Evolutionary conservation across 2,888 invertebrate species (phyloP).

Genomic region (Sinohyriopsis cumingii): DNA sequence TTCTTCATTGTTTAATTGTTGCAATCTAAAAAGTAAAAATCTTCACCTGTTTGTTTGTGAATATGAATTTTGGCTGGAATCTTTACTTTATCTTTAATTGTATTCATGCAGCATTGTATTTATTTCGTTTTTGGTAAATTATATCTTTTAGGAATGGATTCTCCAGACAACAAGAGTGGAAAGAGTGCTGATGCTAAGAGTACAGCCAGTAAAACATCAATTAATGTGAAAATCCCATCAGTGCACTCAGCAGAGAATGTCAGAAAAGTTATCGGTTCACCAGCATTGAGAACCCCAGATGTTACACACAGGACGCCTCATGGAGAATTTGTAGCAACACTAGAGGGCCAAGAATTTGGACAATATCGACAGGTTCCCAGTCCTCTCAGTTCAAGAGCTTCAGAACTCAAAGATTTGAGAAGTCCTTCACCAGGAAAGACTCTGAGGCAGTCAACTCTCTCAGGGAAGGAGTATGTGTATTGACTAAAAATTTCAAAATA

Average conservation of each 20-base stretch:
- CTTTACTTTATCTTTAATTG: too few relatives aligned
- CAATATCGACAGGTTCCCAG: conserved; percentile 35
- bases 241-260: conserved; percentile 33
- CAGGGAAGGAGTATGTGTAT: conserved; percentile 45
- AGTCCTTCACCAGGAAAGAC: conserved; percentile 33
- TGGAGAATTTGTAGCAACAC: conserved; percentile 37
- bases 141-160: conserved; percentile 15
- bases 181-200: conserved; percentile 49
- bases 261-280: conserved; percentile 34
- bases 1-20: too few relatives aligned
- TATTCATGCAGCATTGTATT: background rate
- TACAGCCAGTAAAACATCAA: conserved; percentile 56
- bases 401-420: conserved; percentile 17
- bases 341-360: conserved; percentile 43
- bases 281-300: conserved; percentile 14
- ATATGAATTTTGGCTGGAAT: too few relatives aligned
- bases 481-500: background rate
- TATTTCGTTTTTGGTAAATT: background rate
- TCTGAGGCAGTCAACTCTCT: conserved; percentile 37
- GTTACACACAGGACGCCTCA: background rate
- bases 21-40: too few relatives aligned
- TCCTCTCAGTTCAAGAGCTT: conserved; percentile 36
- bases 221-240: conserved; percentile 62
- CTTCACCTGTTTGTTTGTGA: too few relatives aligned
- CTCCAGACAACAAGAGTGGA: conserved; percentile 25